Evolutionary conservation across 2,113 vertebrate species (phyloP).

Genomic region (Antigone vipio): DNA sequence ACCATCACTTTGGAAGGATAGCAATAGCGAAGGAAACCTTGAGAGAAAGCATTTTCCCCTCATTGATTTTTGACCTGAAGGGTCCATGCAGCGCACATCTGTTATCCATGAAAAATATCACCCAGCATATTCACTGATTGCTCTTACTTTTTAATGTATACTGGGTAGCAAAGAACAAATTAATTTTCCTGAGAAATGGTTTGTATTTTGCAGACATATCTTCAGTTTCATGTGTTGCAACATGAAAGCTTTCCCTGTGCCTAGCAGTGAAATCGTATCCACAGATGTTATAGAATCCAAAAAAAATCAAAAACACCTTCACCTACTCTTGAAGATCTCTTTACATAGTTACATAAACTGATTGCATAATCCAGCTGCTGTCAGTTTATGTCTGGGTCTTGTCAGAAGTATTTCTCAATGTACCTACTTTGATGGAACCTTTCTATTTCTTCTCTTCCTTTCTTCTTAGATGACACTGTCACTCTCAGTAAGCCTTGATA

Average conservation of each 20-base stretch:
- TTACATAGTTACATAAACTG: constrained; percentile 13
- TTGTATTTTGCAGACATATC: background rate
- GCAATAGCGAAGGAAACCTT: background rate
- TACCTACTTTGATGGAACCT: background rate
- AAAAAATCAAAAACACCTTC: background rate
- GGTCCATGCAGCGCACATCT: background rate
- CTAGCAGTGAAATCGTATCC: background rate
- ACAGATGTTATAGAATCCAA: background rate
- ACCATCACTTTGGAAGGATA: background rate
- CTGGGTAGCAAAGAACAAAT: background rate
- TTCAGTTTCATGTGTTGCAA: background rate
- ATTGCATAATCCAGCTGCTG: constrained; percentile 25
- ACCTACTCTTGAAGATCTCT: background rate
- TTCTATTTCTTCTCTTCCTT: constrained; percentile 8
- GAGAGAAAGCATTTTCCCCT: background rate
- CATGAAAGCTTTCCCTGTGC: background rate
- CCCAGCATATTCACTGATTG: background rate
- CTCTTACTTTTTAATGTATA: background rate
- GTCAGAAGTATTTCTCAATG: constrained; percentile 17
- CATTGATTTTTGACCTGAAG: background rate
- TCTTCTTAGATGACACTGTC: background rate
- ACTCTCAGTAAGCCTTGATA: background rate
- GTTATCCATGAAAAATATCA: background rate
- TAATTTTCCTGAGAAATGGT: background rate
- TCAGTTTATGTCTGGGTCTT: constrained; percentile 7